phyloP scores from a whole-genome alignment of 2,888 invertebrate genomes.

The Tinea trinotella region DNA sequence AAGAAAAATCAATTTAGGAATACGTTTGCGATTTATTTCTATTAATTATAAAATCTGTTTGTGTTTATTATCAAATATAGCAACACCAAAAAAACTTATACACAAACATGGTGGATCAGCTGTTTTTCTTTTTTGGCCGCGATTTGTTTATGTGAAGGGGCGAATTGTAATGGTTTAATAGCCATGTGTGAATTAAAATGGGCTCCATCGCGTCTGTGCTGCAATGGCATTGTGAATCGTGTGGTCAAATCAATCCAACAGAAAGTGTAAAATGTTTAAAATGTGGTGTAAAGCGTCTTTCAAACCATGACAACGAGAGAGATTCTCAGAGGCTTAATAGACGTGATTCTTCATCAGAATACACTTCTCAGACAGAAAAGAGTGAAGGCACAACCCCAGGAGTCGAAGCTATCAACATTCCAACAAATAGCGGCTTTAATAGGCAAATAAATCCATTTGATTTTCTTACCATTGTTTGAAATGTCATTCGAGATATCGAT shows the following conservation, averaged over 20 bases:
- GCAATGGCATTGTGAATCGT: conserved; percentile 92
- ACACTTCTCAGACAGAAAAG: conserved; percentile 37
- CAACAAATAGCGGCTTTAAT: conserved; percentile 54
- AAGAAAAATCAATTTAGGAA: too few relatives aligned
- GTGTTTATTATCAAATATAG: neutral
- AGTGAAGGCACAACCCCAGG: conserved; percentile 55
- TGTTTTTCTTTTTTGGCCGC: conserved; percentile 63
- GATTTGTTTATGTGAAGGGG: conserved; percentile 60
- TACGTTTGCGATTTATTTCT: neutral
- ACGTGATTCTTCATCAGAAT: conserved; percentile 56
- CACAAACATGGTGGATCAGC: conserved; percentile 76
- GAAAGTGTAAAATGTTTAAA: conserved; percentile 87
- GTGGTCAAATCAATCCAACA: conserved; percentile 90
- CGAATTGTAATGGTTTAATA: conserved; percentile 65
- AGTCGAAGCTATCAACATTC: conserved; percentile 51
- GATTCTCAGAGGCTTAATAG: conserved; percentile 33
- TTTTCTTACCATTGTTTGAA: conserved; percentile 40
- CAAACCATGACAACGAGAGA: conserved; percentile 68
- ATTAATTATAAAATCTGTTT: too few relatives aligned
- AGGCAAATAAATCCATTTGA: conserved; percentile 30
- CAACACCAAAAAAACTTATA: conserved; percentile 43
- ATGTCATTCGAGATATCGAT: conserved; percentile 56
- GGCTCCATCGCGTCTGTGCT: conserved; percentile 95
- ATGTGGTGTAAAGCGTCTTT: conserved; percentile 80
- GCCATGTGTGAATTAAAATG: conserved; percentile 78